phyloP scores from a whole-genome alignment of 2,113 vertebrate species.

The Ptilorrhoa leucosticta region DNA sequence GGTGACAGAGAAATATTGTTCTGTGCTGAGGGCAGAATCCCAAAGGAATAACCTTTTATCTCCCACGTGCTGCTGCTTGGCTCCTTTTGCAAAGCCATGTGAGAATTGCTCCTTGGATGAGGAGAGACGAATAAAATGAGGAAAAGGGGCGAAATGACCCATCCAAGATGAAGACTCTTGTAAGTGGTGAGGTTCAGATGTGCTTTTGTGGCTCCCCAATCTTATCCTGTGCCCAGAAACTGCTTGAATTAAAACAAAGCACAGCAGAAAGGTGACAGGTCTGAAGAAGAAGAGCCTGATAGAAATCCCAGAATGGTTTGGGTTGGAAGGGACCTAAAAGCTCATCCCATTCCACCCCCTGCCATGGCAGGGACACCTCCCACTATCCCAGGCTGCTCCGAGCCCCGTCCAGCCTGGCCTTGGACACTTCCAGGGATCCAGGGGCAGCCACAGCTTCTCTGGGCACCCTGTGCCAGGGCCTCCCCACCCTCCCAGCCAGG shows the following conservation, averaged over 20 bases:
- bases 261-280: background rate
- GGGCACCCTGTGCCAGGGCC: background rate
- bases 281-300: background rate
- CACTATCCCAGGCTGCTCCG: background rate
- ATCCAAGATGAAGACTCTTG: background rate
- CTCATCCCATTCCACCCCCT: too few species aligned
- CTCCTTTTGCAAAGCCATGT: background rate
- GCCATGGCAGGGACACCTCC: background rate
- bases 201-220: background rate
- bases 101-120: background rate
- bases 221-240: background rate
- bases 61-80: background rate
- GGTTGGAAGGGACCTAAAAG: background rate
- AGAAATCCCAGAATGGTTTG: background rate
- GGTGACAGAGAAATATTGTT: background rate
- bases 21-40: background rate
- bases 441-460: background rate
- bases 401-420: rapidly evolving
- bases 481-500: rapidly evolving
- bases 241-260: background rate
- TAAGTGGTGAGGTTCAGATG: background rate
- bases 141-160: background rate
- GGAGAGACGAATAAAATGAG: background rate
- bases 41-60: background rate
- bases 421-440: background rate